Base-by-base conservation (phyloP, 2,888 invertebrate genomes). In the Drosophila birchii region DNA sequence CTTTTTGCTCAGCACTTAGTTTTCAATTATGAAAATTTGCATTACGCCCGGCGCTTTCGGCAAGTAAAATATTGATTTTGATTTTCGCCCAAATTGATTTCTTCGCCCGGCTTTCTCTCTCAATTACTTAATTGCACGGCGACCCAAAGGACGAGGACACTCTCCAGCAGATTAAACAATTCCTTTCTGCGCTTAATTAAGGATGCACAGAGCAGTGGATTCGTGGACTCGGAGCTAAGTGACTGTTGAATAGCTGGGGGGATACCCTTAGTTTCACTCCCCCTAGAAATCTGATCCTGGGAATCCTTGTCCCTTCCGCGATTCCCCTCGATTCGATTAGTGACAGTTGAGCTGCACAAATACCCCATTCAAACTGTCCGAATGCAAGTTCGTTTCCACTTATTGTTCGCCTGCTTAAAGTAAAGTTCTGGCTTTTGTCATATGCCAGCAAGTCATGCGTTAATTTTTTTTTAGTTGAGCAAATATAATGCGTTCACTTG, bases 11-110 rank as follows among this genome's bases (percentile, higher is more conserved):
- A 71, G 79, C 86, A 88, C 86, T 85, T 85, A 86, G 83, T 86
- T 86, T 86, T 86, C 85, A 86, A 88, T 88, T 86, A 88, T 86
- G 81, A 80, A 68, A 88, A 86, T 86, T 86, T 88, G 83, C 88
- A 77, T 83, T 83, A 71, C 68, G 73, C 66, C 78, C 20, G 34
- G 26, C 43, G 78, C 74, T 78, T 78, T 83, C 61, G 76, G 67
- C 75, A 75, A 78, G 72, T 69, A 78, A 82, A 85, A 82, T 88
- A 81, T 88, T 85, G 85, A 88, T 86, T 86, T 78, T 80, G 79
- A 81, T 78, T 72, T 49, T 55, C 38, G 20, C 38, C 55, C 32
- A 62, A 54, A 49, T 59, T 47, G 64, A 63, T 55, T 54, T 64
- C 63, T 36, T n/a, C 23, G n/a, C n/a, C 34, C 34, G 43, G 36